phyloP scores from a whole-genome alignment of 2,888 invertebrate genomes.

The Netelia fuscicornis region DNA sequence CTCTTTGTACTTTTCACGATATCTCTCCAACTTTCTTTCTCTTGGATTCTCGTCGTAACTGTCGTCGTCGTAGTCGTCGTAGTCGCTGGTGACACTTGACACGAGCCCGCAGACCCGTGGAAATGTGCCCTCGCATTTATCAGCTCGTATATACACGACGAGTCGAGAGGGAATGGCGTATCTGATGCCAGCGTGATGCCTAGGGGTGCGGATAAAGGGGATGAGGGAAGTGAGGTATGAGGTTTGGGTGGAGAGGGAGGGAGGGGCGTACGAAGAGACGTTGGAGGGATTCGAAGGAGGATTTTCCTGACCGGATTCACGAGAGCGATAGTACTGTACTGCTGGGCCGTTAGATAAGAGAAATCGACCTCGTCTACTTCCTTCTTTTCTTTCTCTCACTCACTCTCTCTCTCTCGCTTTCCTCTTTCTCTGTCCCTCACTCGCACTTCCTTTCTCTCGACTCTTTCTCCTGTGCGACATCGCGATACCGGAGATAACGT shows the following conservation, averaged over 20 bases:
- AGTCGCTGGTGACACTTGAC: constrained; percentile 72
- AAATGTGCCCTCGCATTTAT: constrained; percentile 72
- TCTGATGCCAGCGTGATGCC: constrained; percentile 29
- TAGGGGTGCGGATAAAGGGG: constrained; percentile 13
- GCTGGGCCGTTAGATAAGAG: constrained; percentile 59
- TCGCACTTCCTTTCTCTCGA: constrained; percentile 27
- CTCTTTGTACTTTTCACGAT: not conserved
- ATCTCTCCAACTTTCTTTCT: not conserved
- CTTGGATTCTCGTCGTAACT: constrained; percentile 30
- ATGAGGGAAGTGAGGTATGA: not conserved
- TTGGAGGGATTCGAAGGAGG: constrained; percentile 49
- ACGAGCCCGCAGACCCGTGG: constrained; percentile 67
- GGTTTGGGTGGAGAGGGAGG: not conserved
- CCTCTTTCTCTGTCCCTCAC: constrained; percentile 17
- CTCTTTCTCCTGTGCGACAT: constrained; percentile 30
- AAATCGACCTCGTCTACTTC: constrained; percentile 50
- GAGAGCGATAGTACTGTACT: constrained; percentile 51
- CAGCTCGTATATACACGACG: constrained; percentile 58
- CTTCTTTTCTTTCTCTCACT: constrained; percentile 22
- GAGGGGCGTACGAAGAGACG: not conserved
- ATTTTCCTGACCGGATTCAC: constrained; percentile 59
- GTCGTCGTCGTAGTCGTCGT: constrained; percentile 6
- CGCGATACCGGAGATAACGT: constrained; percentile 52
- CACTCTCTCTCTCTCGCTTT: constrained; percentile 46
- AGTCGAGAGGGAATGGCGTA: constrained; percentile 32